These are phyloP conservation scores for Stenolophus ochropezus DNA, from an alignment of 2,888 invertebrate species.

Conservation along the genomic window DNA sequence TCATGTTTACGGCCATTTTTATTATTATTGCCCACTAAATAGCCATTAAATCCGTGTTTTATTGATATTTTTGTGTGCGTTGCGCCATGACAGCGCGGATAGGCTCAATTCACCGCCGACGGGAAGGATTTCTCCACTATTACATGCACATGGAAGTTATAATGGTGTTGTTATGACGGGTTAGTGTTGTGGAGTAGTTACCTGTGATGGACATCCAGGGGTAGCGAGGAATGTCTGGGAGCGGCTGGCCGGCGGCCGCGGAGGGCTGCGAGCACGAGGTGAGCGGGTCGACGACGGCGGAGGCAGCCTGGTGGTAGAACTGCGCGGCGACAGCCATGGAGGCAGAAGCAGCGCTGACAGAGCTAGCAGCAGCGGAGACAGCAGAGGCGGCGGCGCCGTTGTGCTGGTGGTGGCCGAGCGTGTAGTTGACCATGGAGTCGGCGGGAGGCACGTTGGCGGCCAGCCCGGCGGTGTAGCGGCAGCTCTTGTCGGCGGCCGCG, in stretches of 20 bases:
- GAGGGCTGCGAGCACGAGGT: constrained; percentile 84
- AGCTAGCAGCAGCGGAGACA: constrained; percentile 80
- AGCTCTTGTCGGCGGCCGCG: constrained; percentile 85
- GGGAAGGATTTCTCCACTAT: too few relatives aligned
- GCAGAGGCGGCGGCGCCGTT: constrained; percentile 79
- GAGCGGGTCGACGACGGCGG: constrained; percentile 88
- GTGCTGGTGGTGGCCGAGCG: constrained; percentile 84
- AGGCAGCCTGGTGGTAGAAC: constrained; percentile 90
- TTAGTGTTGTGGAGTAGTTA: constrained; percentile 74
- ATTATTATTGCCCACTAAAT: constrained; percentile 71
- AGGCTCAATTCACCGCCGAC: constrained; percentile 42
- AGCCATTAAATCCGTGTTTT: constrained; percentile 71
- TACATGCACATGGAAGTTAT: background rate
- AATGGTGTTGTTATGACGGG: background rate
- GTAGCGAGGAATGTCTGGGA: constrained; percentile 94
- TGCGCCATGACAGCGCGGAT: constrained; percentile 26
- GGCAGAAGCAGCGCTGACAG: constrained; percentile 85
- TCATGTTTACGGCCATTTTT: constrained; percentile 70
- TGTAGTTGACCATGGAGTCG: constrained; percentile 88
- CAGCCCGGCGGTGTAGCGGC: constrained; percentile 84
- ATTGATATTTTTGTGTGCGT: constrained; percentile 68
- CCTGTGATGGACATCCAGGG: constrained; percentile 98
- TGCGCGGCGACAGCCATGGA: constrained; percentile 81
- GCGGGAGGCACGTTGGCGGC: constrained; percentile 78
- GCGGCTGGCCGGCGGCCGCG: constrained; percentile 86